Evolutionary conservation across 2,113 vertebrate genomes (phyloP).

Genomic region (Brachyistius frenatus): DNA sequence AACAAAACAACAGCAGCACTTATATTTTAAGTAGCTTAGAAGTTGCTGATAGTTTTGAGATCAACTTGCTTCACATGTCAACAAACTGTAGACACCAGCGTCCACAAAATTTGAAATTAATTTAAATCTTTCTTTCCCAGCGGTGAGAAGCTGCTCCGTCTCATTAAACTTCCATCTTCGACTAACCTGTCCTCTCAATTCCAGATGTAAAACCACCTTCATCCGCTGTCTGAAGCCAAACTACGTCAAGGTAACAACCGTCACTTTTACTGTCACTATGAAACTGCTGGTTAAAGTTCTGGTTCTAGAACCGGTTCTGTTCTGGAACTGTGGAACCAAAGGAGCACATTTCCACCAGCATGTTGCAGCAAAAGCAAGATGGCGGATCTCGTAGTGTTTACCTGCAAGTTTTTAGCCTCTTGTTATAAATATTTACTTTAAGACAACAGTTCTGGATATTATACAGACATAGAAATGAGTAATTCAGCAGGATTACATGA

Average conservation of each 20-base stretch:
- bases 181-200: background rate
- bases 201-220: conserved; percentile 88
- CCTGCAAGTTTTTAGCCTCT: background rate
- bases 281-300: background rate
- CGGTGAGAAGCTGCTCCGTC: too few relatives aligned
- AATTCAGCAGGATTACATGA: too few relatives aligned
- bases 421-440: too few relatives aligned
- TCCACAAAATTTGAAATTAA: too few relatives aligned
- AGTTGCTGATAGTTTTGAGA: background rate
- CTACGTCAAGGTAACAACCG: conserved; percentile 86
- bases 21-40: too few relatives aligned
- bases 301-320: background rate
- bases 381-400: background rate
- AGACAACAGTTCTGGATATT: too few relatives aligned
- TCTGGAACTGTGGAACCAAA: background rate
- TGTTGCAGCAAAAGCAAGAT: background rate
- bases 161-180: too few relatives aligned
- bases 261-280: background rate
- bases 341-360: too few relatives aligned
- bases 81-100: background rate
- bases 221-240: conserved; percentile 92
- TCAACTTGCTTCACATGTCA: background rate
- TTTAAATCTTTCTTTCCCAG: too few relatives aligned
- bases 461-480: too few relatives aligned
- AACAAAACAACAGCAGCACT: too few relatives aligned